phyloP scores from a whole-genome alignment of 2,797 vertebrate genomes.

The Falco columbarius region DNA sequence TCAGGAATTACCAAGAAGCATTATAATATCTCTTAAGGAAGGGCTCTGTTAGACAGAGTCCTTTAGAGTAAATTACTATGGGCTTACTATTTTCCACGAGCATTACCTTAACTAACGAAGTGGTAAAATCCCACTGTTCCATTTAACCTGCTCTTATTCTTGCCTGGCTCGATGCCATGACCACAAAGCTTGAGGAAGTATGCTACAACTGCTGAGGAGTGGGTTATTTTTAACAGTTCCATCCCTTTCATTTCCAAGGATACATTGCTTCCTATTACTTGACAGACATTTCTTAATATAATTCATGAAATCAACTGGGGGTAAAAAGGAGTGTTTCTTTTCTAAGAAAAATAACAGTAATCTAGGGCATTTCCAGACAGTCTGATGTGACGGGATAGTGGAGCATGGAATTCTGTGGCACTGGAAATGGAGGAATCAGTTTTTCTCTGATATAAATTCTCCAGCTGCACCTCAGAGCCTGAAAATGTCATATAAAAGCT shows the following conservation, averaged over 20 bases:
- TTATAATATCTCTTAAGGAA: neutral
- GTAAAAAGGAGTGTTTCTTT: neutral
- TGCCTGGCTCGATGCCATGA: neutral
- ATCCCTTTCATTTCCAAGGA: constrained; percentile 23
- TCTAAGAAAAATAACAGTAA: constrained; percentile 20
- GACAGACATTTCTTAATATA: constrained; percentile 17
- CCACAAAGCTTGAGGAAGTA: neutral
- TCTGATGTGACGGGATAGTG: neutral
- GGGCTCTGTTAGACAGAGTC: neutral
- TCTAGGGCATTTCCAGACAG: neutral
- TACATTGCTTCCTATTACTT: constrained; percentile 10
- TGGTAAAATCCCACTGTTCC: neutral
- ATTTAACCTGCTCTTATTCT: neutral
- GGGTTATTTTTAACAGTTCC: constrained; percentile 39
- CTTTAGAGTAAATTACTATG: neutral
- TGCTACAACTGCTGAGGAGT: neutral
- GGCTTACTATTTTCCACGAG: neutral
- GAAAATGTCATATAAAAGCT: neutral
- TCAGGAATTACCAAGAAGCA: neutral
- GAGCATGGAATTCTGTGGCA: neutral
- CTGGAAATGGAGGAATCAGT: neutral
- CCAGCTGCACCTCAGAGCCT: neutral
- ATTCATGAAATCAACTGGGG: neutral
- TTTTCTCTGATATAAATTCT: neutral
- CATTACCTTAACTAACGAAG: neutral